These are phyloP conservation scores for Onychostruthus taczanowskii DNA, from an alignment of 2,113 vertebrate genomes.

Conservation along the genomic window DNA sequence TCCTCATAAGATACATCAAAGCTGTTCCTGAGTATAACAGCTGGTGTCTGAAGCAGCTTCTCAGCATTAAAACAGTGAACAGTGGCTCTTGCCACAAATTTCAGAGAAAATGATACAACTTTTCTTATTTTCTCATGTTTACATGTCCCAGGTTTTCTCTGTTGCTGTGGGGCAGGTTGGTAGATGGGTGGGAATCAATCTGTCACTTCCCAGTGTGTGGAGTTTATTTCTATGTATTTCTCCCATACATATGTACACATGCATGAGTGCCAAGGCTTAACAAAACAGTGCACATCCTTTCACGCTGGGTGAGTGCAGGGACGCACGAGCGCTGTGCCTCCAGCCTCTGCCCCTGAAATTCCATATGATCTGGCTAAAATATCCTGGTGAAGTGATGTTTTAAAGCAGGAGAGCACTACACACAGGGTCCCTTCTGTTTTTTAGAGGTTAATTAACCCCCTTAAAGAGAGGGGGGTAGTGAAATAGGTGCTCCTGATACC, in stretches of 20 bases:
- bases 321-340: slow-evolving; percentile 47
- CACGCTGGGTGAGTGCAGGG: slow-evolving; percentile 38
- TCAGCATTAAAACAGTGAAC: neutral
- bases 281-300: slow-evolving; percentile 34
- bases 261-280: neutral
- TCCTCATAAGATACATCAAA: neutral
- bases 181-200: slow-evolving; percentile 63
- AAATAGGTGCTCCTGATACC: slow-evolving; percentile 16
- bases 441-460: slow-evolving; percentile 72
- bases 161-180: slow-evolving; percentile 60
- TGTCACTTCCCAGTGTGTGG: slow-evolving; percentile 25
- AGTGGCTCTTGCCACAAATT: neutral
- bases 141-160: slow-evolving; percentile 46
- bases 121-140: slow-evolving; percentile 72
- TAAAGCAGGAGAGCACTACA: slow-evolving; percentile 33
- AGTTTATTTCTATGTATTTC: slow-evolving; percentile 51
- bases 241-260: neutral
- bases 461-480: slow-evolving; percentile 43
- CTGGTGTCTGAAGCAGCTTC: neutral
- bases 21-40: neutral
- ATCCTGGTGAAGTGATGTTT: slow-evolving; percentile 55
- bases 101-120: slow-evolving; percentile 10
- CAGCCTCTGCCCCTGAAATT: slow-evolving; percentile 67
- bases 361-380: slow-evolving; percentile 64
- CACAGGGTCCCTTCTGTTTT: slow-evolving; percentile 33